These are phyloP conservation scores for Drosophila eugracilis DNA, from an alignment of 1,140 invertebrate genomes.

Conservation along the genomic window DNA sequence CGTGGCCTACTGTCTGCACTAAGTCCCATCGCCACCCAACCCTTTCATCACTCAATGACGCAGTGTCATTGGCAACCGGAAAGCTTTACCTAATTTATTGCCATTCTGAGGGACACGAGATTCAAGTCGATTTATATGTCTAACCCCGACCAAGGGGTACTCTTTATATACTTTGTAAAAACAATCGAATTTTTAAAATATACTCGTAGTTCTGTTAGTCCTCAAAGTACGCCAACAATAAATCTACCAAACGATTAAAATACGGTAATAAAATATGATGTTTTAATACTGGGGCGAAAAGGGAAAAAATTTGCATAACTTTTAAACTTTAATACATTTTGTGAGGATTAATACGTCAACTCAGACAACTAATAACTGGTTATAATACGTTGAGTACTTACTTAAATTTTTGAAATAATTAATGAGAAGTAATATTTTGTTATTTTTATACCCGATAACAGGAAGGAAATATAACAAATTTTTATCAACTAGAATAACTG, in stretches of 20 bases:
- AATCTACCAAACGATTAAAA: slow-evolving; percentile 32
- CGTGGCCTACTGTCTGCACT: slow-evolving; percentile 65
- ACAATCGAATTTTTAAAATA: slow-evolving; percentile 54
- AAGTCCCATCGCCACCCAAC: slow-evolving; percentile 11
- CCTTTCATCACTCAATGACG: slow-evolving; percentile 2
- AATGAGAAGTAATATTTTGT: too few relatives aligned
- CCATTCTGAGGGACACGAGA: slow-evolving; percentile 13
- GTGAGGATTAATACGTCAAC: too few relatives aligned
- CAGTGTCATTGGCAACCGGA: slow-evolving; percentile 20
- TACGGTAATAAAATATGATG: not conserved
- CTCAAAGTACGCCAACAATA: slow-evolving; percentile 35
- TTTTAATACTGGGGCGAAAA: not conserved
- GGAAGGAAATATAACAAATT: too few relatives aligned
- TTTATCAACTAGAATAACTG: too few relatives aligned
- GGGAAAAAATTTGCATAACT: too few relatives aligned
- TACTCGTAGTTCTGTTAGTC: slow-evolving; percentile 56
- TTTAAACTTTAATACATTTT: too few relatives aligned
- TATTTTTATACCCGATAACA: too few relatives aligned
- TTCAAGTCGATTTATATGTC: not conserved
- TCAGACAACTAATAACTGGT: too few relatives aligned
- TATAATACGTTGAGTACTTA: too few relatives aligned
- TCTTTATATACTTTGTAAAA: slow-evolving; percentile 50
- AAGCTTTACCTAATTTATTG: slow-evolving; percentile 47
- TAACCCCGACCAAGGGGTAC: slow-evolving; percentile 7
- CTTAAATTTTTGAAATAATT: too few relatives aligned